These are phyloP conservation scores for Labeo calbasu DNA, from an alignment of 2,797 vertebrate species.

Conservation along the genomic window DNA sequence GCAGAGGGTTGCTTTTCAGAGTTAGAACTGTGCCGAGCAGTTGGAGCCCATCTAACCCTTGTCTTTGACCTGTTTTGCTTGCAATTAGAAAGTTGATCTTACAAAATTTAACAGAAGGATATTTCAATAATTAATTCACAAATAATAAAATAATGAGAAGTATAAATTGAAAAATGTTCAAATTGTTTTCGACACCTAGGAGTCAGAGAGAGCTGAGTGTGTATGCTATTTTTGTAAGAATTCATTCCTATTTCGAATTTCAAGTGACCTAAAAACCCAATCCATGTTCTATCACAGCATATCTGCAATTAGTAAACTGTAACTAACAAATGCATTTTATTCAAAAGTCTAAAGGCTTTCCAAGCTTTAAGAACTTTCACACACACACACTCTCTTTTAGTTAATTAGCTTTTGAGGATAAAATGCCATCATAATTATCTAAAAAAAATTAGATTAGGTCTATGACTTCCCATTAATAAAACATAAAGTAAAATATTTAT, in stretches of 20 bases:
- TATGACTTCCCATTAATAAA: neutral
- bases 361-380: neutral
- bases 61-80: slow-evolving; percentile 20
- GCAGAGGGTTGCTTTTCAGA: neutral
- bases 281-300: neutral
- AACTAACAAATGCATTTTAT: neutral
- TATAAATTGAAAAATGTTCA: neutral
- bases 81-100: neutral
- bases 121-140: neutral
- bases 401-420: slow-evolving; percentile 14
- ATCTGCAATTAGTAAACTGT: neutral
- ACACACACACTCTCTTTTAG: neutral
- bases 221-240: neutral
- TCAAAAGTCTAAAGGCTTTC: slow-evolving; percentile 1
- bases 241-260: neutral
- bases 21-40: neutral
- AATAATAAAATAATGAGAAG: neutral
- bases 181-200: neutral
- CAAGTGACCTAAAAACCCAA: neutral
- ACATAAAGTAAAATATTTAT: neutral
- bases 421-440: neutral
- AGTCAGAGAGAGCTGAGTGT: neutral
- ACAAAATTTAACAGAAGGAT: neutral
- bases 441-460: neutral
- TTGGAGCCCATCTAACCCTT: neutral